Conservation (phyloP, 2,888 invertebrate species). For the Papilio gigon region DNA sequence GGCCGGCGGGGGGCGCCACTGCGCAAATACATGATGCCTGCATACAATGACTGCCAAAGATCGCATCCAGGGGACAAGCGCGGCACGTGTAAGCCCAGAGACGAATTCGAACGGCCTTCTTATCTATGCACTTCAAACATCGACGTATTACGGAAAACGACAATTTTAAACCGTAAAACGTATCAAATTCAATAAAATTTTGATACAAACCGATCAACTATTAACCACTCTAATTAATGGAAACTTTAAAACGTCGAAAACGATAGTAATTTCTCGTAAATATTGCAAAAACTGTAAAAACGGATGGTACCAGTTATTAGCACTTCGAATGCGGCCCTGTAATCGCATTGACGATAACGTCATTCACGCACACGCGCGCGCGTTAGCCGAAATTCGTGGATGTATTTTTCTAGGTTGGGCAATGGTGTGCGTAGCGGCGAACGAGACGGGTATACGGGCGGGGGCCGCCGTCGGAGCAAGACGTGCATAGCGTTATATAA, state of each 20-base stretch:
- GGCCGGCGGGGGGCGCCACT: slow-evolving; percentile 52
- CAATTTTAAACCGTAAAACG: slow-evolving; percentile 29
- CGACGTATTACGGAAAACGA: slow-evolving; percentile 6
- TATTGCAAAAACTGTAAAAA: slow-evolving; percentile 23
- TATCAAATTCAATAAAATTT: background rate
- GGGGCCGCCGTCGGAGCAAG: slow-evolving; percentile 54
- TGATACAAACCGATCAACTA: background rate
- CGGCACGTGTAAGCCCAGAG: slow-evolving; percentile 80
- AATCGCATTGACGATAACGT: slow-evolving; percentile 81
- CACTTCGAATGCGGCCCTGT: slow-evolving; percentile 69
- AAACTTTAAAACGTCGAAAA: background rate
- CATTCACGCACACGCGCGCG: slow-evolving; percentile 75
- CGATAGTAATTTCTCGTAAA: slow-evolving; percentile 8
- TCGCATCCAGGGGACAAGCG: slow-evolving; percentile 76
- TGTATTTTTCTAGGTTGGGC: slow-evolving; percentile 75
- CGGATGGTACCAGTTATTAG: slow-evolving; percentile 43
- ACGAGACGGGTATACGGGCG: slow-evolving; percentile 56
- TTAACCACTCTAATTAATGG: background rate
- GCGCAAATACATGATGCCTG: slow-evolving; percentile 73
- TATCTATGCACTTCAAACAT: slow-evolving; percentile 48
- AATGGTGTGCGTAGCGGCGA: slow-evolving; percentile 68
- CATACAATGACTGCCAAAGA: slow-evolving; percentile 80
- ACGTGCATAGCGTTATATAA: slow-evolving; percentile 72
- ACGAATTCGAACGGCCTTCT: slow-evolving; percentile 56
- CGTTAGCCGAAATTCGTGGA: slow-evolving; percentile 76